Base-by-base conservation (phyloP, 1,140 invertebrate species). In the Ylistrum balloti region DNA sequence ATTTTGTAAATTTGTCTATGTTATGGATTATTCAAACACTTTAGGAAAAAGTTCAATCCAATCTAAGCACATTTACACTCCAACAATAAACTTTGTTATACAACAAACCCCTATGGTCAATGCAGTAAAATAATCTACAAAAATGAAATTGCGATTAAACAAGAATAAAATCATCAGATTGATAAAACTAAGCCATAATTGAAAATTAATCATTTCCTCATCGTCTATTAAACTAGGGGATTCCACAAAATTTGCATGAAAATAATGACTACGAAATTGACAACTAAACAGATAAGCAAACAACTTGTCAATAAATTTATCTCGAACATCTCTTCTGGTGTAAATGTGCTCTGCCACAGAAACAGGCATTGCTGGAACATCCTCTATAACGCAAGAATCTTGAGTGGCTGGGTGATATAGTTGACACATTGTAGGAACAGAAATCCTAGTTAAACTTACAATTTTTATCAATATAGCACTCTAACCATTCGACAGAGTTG, bases 121-220 rank as follows among this genome's bases (percentile, higher is more conserved):
- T 9, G n/a, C 22, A 74, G 22, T 74, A 28, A 74, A 74, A 74
- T n/a, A 28, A n/a, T 28, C 22, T 74, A 74, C 20, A 74, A 74
- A 74, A 74, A 74, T 74, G 28, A 74, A 74, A 74, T 74, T 74
- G 22, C 17, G 28, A 74, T 74, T 74, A 74, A 74, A 17, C 22
- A 74, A 74, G n/a, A n/a, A 74, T 74, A 74, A 74, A 74, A 74
- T 74, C 56, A 1, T 74, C 56, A 5, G n/a, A 74, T 74, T 74
- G 56, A 74, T 74, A 74, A 2, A 74, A 28, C 56, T 74, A 3
- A 28, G n/a, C 56, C n/a, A 28, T 74, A 74, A 74, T 74, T n/a
- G 56, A 74, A 74, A 74, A 74, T 74, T 74, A 74, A 74, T 74
- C 56, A 28, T 74, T 74, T 74, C 17, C 56, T 74, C 56, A 28